Evolutionary conservation across 2,888 invertebrate species (phyloP), one percentile per base, ranked within the genome.

Genomic region (Hemicrepidius hirtus): DNA sequence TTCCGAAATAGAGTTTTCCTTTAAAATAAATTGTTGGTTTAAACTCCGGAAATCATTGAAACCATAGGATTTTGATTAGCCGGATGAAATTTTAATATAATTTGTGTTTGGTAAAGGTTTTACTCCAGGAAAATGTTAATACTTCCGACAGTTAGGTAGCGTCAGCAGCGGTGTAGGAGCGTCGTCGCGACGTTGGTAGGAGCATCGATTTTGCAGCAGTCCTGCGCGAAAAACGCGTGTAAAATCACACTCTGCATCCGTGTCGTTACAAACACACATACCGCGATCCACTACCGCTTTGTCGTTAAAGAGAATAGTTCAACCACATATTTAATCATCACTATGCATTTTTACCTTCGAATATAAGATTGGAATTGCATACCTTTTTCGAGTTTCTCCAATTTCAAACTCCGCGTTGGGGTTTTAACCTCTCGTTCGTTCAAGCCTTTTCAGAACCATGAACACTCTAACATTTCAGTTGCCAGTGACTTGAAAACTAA

Each of bases 221-320:
- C 80, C 75, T 83, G 83, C 83, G 83, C 84, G 82, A 79, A 82
- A 81, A 80, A 76, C 81, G 81, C 82, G 80, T 80, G 80, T 79
- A 79, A 83, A 82, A 83, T 84, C 83, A 82, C 81, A 81, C 81
- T 81, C 80, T 80, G 81, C 78, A 81, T 80, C 79, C 82, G 80
- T 81, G 77, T 78, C 77, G 78, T 76, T 72, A 72, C 79, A 80
- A 79, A 78, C 78, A 82, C 79, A 82, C 82, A 83, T 82, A 81
- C 80, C 82, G 73, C 74, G 72, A 64, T 46, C 50, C 64, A 60
- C 49, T 74, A 63, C 24, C 55, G 28, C 13, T 57, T 60, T 63
- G 32, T 32, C 68, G 72, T 28, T 18, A 32, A 68, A 55, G 28
- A 59, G 1, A 18, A 49, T n/a, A 20, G 4, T 49, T 21, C 10